Evolutionary conservation across 2,113 vertebrate genomes (phyloP).

Genomic region (Zapornia atra): DNA sequence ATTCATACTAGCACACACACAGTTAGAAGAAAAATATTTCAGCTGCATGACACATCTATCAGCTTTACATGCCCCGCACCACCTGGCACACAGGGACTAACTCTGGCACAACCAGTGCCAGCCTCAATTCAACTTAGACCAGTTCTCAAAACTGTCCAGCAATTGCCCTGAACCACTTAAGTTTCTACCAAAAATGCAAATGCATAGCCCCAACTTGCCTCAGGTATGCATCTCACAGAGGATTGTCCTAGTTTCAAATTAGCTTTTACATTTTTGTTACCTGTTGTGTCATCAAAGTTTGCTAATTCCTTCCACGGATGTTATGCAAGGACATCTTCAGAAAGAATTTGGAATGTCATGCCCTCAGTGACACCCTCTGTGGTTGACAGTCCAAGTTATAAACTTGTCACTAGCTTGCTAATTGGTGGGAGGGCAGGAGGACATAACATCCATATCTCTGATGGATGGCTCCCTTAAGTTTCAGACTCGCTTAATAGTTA

Average conservation of each 20-base stretch:
- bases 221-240: rapidly evolving
- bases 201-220: background rate
- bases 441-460: slow-evolving; percentile 8
- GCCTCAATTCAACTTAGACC: background rate
- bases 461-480: slow-evolving; percentile 2
- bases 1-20: background rate
- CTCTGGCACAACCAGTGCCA: background rate
- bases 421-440: slow-evolving; percentile 23
- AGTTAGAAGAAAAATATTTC: background rate
- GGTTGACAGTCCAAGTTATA: slow-evolving; percentile 27
- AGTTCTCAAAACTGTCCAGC: background rate
- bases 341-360: background rate
- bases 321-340: background rate
- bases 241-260: background rate
- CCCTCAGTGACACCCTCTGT: background rate
- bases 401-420: slow-evolving; percentile 31
- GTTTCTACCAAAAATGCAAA: background rate
- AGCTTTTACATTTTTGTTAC: background rate
- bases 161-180: background rate
- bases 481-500: background rate
- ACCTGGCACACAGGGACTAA: background rate
- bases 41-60: rapidly evolving
- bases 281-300: background rate
- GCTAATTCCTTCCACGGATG: background rate
- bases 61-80: background rate